phyloP scores from a whole-genome alignment of 2,113 vertebrate genomes.

The Mirza zaza region DNA sequence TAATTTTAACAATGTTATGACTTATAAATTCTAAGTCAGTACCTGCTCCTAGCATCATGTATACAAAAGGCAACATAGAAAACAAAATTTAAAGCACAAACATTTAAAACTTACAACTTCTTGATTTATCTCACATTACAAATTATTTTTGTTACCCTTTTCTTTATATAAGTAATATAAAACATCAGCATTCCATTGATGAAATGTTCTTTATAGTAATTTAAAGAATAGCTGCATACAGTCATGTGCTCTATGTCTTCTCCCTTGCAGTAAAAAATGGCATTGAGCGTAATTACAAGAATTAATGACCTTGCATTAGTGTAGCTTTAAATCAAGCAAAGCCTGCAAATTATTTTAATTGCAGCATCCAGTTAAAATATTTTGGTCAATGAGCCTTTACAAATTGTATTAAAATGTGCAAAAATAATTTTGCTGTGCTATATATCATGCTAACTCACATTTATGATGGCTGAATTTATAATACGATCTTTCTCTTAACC shows the following conservation, averaged over 20 bases:
- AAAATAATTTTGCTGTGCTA: constrained; percentile 44
- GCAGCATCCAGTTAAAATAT: constrained; percentile 62
- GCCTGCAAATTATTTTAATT: constrained; percentile 69
- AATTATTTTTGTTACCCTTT: neutral
- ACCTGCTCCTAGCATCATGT: neutral
- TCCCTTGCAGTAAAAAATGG: constrained; percentile 16
- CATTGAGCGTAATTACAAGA: constrained; percentile 57
- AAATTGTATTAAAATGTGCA: constrained; percentile 60
- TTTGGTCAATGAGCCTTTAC: constrained; percentile 63
- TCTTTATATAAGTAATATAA: neutral
- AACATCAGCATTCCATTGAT: neutral
- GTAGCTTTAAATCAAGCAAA: constrained; percentile 66
- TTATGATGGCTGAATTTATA: constrained; percentile 42
- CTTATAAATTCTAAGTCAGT: neutral
- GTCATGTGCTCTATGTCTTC: neutral
- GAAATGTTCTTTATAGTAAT: constrained; percentile 6
- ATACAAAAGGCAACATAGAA: neutral
- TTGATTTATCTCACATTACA: neutral
- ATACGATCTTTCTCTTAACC: neutral
- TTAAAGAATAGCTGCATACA: constrained; percentile 1
- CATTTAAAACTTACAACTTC: neutral
- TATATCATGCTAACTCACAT: constrained; percentile 13
- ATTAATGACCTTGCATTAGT: constrained; percentile 59
- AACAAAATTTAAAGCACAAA: neutral
- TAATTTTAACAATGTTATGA: neutral